A percentile compares a stretch with the other conserved stretches of the same genome.
Conservation (phyloP, 1,140 invertebrate species). For the Sitodiplosis mosellana region DNA sequence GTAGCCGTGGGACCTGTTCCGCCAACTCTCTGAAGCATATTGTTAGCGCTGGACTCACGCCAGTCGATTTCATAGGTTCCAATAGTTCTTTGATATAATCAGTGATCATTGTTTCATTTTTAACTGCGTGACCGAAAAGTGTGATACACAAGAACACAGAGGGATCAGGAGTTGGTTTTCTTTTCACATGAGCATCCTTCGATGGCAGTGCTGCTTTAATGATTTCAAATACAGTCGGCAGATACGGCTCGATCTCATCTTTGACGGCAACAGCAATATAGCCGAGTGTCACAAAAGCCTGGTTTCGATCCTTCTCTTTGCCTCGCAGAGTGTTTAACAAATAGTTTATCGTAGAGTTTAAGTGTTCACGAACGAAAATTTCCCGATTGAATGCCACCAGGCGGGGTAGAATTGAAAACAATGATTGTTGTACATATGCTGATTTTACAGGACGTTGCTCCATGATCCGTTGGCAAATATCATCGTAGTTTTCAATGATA, state of each 20-base stretch:
- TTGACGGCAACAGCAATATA: slow-evolving; percentile 81
- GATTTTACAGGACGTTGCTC: slow-evolving; percentile 55
- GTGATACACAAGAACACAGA: slow-evolving; percentile 92
- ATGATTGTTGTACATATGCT: slow-evolving; percentile 67
- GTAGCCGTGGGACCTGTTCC: slow-evolving; percentile 68
- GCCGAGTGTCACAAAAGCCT: slow-evolving; percentile 79
- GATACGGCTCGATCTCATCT: slow-evolving; percentile 56
- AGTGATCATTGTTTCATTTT: slow-evolving; percentile 37
- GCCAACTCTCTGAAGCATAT: slow-evolving; percentile 81
- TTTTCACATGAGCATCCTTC: slow-evolving; percentile 53
- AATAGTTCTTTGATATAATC: slow-evolving; percentile 68
- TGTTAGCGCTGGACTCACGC: slow-evolving; percentile 75
- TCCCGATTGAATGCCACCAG: slow-evolving; percentile 81
- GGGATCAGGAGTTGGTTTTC: slow-evolving; percentile 58
- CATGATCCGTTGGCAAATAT: slow-evolving; percentile 64
- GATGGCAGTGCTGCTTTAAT: slow-evolving; percentile 65
- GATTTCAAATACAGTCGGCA: slow-evolving; percentile 72
- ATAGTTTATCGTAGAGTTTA: slow-evolving; percentile 59
- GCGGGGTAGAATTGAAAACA: slow-evolving; percentile 78
- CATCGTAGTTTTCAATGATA: slow-evolving; percentile 66
- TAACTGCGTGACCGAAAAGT: slow-evolving; percentile 71
- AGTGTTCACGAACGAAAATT: slow-evolving; percentile 60
- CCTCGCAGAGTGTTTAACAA: slow-evolving; percentile 54
- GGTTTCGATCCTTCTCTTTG: slow-evolving; percentile 63
- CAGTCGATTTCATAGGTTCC: slow-evolving; percentile 82